Base-by-base conservation (phyloP, 2,888 invertebrate species). In the Chirona hameri region DNA sequence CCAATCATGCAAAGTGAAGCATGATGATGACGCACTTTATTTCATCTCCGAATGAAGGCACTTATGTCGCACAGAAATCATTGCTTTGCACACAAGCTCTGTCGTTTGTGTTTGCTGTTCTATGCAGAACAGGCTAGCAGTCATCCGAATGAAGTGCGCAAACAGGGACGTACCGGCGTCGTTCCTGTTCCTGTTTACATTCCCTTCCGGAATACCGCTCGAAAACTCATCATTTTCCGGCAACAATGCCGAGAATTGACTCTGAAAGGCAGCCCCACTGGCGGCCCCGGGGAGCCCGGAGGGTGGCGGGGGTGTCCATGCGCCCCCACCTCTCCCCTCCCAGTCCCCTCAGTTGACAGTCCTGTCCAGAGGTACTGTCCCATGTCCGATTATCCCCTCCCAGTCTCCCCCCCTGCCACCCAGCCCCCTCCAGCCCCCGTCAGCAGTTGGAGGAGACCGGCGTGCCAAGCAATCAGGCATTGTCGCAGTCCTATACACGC, bases 181-280 rank as follows among this genome's bases (percentile, higher is more conserved):
- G 60, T 24, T 60, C 18, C 60, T 24, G 60, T 18, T 18, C 7
- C 69, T 69, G 69, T 69, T 69, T 69, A 2, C 69, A 3, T 29
- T 12, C 29, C 14, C 27, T 27, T 69, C 29, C 69, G 69, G 27
- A 10, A 15, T 29, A 10, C 27, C 14, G n/a, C 29, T n/a, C 14
- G 14, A 24, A 29, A 21, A 72, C 29, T 21, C 31, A 72, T 72
- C 72, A 39, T 39, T 72, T 29, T 29, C 72, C 72, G 72, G 10
- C 21, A 18, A 72, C 72, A 72, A 72, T 72, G 21, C 72, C 72
- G 72, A 14, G 72, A 72, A 72, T 72, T 72, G 72, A n/a, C 39
- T 72, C 31, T 39, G 39, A 72, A 39, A 31, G 72, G 21, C 21
- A 7, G 9, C 12, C 31, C 72, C 72, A 15, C 14, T 29, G 69